Evolutionary conservation across 30 jellyfish, hydroid and myxozoan genomes (phyloP), one percentile per base, ranked within the genome.

Genomic region (Chironex yamaguchii): DNA sequence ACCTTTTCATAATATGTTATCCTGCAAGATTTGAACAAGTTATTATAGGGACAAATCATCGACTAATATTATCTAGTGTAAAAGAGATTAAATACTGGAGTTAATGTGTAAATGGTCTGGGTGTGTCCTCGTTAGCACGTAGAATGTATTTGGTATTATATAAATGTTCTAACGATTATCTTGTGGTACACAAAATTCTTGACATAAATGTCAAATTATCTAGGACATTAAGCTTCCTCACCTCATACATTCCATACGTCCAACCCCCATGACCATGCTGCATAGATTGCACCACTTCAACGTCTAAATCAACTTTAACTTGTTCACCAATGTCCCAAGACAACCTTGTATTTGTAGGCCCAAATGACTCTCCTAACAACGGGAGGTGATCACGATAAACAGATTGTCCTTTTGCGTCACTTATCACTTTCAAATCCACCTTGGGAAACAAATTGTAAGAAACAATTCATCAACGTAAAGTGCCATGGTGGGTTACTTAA

Each of bases 251-350:
- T 3, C 98, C 97, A 75, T 86, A 77, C 0, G 98, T 84, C 98
- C 98, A 92, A 24, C 98, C 98, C 0, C 98, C 98, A 64, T 92
- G 98, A 0, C 98, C 98, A 27, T 71, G 84, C 51, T 92, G 98
- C 62, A 92, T 48, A 2, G 98, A 86, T 63, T 77, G 97, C 22
- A 92, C 97, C 13, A 86, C 92, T 67, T 92, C 98, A 21, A 92
- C 12, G 34, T 86, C 98, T 17, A 92, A 79, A 71, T 86, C 97
- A 33, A 92, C 80, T 36, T 52, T 78, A 31, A 92, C 98, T 12
- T 68, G 52, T 64, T 92, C 97, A 26, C 90, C 98, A 29, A 92
- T 66, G 23, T 82, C 26, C 96, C 95, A 92, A 3, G 75, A 3
- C 0, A 86, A 27, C 21, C 26, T 63, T 1, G 67, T 25, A n/a